Conservation (phyloP, 2,888 invertebrate species). For the Bellardia pandia region DNA sequence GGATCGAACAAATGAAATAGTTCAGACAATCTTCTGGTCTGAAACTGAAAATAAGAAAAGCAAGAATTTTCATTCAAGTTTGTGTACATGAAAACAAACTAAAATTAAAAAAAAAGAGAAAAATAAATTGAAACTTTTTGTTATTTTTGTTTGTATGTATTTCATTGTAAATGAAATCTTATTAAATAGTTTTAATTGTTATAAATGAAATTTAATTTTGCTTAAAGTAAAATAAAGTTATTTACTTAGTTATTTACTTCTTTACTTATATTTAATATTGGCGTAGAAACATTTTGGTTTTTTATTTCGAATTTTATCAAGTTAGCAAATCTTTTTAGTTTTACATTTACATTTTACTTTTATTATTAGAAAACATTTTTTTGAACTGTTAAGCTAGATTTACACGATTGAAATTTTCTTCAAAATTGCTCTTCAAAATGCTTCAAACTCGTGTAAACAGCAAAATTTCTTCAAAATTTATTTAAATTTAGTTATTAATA, state of each 20-base stretch:
- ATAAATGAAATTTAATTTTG: conserved; percentile 36
- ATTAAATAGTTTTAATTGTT: conserved; percentile 42
- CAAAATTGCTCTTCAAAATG: too few relatives aligned
- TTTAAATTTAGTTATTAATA: too few relatives aligned
- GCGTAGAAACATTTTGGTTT: neutral
- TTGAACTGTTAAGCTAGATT: too few relatives aligned
- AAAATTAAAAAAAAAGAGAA: neutral
- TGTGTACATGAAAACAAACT: neutral
- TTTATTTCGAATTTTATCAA: neutral
- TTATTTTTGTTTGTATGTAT: neutral
- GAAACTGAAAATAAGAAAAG: neutral
- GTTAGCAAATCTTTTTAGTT: too few relatives aligned
- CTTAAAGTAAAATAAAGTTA: neutral
- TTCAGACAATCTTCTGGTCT: conserved; percentile 56
- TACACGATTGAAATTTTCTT: too few relatives aligned
- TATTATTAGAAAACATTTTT: too few relatives aligned
- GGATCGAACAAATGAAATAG: conserved; percentile 67
- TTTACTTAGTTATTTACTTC: too few relatives aligned
- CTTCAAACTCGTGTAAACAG: too few relatives aligned
- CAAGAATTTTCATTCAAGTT: conserved; percentile 2
- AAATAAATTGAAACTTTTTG: conserved; percentile 8
- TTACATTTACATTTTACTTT: too few relatives aligned
- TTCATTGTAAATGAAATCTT: conserved; percentile 42
- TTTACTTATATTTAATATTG: neutral
- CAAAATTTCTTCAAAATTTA: too few relatives aligned